These are phyloP conservation scores for Xenopus laevis DNA, from an alignment of 2,113 vertebrate genomes.

Conservation along the genomic window DNA sequence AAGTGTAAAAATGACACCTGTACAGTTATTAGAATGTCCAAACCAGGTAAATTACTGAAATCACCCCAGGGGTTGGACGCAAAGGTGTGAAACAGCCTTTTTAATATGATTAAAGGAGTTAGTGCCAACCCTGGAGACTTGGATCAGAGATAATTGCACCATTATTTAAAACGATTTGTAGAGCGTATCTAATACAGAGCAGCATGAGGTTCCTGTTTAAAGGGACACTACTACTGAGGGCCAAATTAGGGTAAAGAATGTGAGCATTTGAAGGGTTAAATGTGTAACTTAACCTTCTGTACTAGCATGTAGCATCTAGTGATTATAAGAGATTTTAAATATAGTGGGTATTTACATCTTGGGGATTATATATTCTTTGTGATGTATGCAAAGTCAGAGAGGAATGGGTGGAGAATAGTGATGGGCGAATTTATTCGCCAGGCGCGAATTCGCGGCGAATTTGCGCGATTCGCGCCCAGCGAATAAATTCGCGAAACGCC, in stretches of 20 bases:
- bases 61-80: slow-evolving; percentile 40
- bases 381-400: no score
- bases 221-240: slow-evolving; percentile 9
- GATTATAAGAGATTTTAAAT: no score
- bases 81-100: slow-evolving; percentile 38
- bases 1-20: slow-evolving; percentile 45
- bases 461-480: no score
- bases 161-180: slow-evolving; percentile 47
- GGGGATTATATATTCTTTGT: no score
- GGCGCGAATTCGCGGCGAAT: no score
- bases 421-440: no score
- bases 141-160: slow-evolving; percentile 43
- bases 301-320: no score
- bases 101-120: slow-evolving; percentile 44
- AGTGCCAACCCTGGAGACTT: slow-evolving; percentile 32
- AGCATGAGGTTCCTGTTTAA: slow-evolving; percentile 39
- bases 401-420: no score
- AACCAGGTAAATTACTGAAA: slow-evolving; percentile 40
- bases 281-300: no score
- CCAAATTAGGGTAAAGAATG: not conserved
- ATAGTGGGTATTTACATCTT: no score
- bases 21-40: slow-evolving; percentile 41
- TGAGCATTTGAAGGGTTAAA: slow-evolving; percentile 5
- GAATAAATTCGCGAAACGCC: no score
- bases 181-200: slow-evolving; percentile 39